Conservation (phyloP, 2,113 vertebrate species). For the Menura novaehollandiae region DNA sequence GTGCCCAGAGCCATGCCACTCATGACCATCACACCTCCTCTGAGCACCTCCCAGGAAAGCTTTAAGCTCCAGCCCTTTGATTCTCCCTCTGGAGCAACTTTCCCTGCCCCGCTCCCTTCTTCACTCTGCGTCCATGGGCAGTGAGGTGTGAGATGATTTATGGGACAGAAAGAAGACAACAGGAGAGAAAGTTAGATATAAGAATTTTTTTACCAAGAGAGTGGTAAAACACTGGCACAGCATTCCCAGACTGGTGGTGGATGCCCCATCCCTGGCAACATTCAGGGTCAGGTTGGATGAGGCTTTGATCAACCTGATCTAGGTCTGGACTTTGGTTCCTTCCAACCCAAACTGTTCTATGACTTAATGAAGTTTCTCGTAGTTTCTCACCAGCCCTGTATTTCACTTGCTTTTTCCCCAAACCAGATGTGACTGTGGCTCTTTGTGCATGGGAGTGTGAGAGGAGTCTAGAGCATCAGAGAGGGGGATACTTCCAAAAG, state of each 20-base stretch:
- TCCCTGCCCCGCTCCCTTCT: fast-evolving
- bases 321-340: neutral
- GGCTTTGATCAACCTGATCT: neutral
- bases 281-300: neutral
- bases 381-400: neutral
- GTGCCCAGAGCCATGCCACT: neutral
- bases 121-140: fast-evolving
- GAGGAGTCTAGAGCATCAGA: neutral
- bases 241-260: neutral
- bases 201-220: neutral
- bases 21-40: too few species aligned
- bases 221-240: neutral
- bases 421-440: fast-evolving
- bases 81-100: neutral
- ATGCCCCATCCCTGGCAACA: neutral
- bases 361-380: neutral
- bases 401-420: neutral
- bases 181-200: neutral
- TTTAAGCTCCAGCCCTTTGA: neutral
- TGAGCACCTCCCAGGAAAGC: neutral
- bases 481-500: neutral
- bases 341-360: neutral
- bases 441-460: neutral
- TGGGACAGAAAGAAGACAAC: neutral
- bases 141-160: neutral